A percentile compares a stretch with the other conserved stretches of the same genome.
phyloP scores from a whole-genome alignment of 2,888 invertebrate species.

The Phengaris alcon region DNA sequence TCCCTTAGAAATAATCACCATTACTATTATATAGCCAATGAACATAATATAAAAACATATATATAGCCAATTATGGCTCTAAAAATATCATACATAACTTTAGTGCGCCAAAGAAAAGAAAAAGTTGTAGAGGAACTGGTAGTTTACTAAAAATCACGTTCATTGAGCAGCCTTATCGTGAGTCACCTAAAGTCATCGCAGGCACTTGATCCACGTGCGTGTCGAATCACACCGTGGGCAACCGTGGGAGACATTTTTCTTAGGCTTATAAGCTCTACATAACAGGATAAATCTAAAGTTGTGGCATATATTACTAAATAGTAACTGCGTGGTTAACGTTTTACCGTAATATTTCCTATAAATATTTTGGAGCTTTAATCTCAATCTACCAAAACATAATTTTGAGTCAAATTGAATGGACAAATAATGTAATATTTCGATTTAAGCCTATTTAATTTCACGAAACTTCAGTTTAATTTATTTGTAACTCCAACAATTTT shows the following conservation, averaged over 20 bases:
- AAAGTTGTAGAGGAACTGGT: constrained; percentile 47
- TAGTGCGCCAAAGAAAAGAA: background rate
- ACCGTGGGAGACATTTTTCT: constrained; percentile 68
- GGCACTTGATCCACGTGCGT: constrained; percentile 67
- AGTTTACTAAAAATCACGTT: constrained; percentile 73
- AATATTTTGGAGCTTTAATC: no score
- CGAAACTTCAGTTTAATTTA: no score
- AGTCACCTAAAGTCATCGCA: constrained; percentile 67
- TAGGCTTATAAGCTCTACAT: background rate
- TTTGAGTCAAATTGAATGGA: no score
- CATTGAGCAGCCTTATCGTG: constrained; percentile 55
- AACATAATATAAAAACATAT: no score
- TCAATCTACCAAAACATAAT: no score
- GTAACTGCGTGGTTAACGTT: no score
- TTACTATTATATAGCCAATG: no score
- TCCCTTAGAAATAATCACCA: no score
- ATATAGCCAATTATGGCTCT: background rate
- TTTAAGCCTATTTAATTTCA: no score
- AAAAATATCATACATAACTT: background rate
- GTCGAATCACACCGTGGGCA: constrained; percentile 62
- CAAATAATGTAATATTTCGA: no score
- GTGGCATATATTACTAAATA: background rate
- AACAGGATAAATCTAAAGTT: background rate
- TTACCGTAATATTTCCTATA: no score
- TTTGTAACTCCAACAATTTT: no score